phyloP scores from a whole-genome alignment of 2,113 vertebrate genomes.

The Elephantulus edwardii region DNA sequence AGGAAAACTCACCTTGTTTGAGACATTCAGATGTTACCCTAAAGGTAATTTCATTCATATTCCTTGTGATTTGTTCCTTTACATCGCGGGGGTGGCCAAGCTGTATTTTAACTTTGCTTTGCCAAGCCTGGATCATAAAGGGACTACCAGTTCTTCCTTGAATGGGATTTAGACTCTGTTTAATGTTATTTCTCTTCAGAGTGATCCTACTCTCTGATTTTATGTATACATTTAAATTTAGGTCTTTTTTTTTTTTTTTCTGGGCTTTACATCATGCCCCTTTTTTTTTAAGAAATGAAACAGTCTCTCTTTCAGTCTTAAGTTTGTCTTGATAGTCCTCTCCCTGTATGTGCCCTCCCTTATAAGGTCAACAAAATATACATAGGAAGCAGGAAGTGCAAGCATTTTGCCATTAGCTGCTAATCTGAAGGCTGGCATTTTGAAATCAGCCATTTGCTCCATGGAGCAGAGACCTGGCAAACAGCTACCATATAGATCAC shows the following conservation, averaged over 20 bases:
- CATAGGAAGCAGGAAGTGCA: neutral
- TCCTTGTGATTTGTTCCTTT: neutral
- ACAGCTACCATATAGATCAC: neutral
- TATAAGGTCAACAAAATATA: neutral
- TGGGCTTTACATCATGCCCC: neutral
- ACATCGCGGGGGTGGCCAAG: neutral
- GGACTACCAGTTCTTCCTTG: slow-evolving; percentile 45
- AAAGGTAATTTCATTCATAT: slow-evolving; percentile 12
- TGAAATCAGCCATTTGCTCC: neutral
- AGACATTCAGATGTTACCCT: slow-evolving; percentile 48
- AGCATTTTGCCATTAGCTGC: neutral
- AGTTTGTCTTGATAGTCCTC: neutral
- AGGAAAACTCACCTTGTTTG: slow-evolving; percentile 54
- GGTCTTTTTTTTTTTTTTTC: slow-evolving; percentile 21
- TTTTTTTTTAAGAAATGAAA: neutral
- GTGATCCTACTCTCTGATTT: slow-evolving; percentile 47
- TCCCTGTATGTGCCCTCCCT: neutral
- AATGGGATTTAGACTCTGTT: slow-evolving; percentile 44
- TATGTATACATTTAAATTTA: slow-evolving; percentile 25
- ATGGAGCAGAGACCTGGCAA: neutral
- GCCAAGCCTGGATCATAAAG: slow-evolving; percentile 54
- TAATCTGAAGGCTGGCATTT: neutral
- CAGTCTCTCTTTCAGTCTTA: neutral
- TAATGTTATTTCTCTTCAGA: slow-evolving; percentile 62
- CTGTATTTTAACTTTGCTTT: slow-evolving; percentile 50